A percentile compares a stretch with the other conserved stretches of the same genome.
These are phyloP conservation scores for Halcyon malimbica DNA, from an alignment of 2,113 vertebrate species.

Conservation along the genomic window DNA sequence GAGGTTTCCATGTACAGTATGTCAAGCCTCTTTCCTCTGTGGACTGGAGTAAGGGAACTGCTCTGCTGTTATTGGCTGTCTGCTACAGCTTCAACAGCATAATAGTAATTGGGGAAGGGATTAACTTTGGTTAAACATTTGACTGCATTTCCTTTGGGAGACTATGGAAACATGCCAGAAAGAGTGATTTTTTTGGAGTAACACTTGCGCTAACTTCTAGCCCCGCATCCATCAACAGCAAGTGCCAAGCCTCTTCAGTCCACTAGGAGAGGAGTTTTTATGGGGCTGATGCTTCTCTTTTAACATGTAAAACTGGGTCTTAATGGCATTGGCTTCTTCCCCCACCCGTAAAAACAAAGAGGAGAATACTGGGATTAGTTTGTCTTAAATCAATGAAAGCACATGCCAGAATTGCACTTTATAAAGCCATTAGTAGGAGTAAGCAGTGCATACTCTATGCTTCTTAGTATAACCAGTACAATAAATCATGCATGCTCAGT, in stretches of 20 bases:
- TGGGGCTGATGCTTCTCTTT: neutral
- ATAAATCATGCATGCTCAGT: neutral
- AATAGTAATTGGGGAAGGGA: neutral
- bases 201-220: neutral
- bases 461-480: neutral
- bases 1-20: rapidly evolving
- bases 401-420: neutral
- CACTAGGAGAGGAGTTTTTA: neutral
- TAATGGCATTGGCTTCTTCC: neutral
- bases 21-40: neutral
- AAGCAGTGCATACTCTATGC: neutral
- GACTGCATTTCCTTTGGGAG: constrained; percentile 14
- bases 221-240: neutral
- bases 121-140: constrained; percentile 4
- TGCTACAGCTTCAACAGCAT: neutral
- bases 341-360: neutral
- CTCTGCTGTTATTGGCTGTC: neutral
- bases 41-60: neutral
- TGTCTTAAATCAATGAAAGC: neutral
- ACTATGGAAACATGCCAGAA: neutral
- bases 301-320: neutral
- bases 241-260: neutral
- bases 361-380: neutral
- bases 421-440: neutral
- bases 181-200: neutral